Conservation (phyloP, 2,888 invertebrate genomes). For the Lathronympha strigana region DNA sequence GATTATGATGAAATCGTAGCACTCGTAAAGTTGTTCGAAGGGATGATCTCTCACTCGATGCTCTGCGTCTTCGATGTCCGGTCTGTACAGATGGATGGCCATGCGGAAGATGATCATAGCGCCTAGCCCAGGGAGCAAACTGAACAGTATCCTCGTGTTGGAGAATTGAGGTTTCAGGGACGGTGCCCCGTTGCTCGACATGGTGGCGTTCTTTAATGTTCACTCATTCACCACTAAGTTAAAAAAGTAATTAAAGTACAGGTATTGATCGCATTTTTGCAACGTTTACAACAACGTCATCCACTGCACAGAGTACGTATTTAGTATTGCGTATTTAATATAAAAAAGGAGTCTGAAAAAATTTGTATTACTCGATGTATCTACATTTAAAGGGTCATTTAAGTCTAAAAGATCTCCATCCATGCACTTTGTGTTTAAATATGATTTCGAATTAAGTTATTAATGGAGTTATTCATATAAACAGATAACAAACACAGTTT, state of each 20-base stretch:
- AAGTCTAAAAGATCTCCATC: too few species aligned
- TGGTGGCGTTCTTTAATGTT: conserved; percentile 45
- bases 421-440: too few species aligned
- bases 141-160: conserved; percentile 86
- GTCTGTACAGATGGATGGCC: conserved; percentile 86
- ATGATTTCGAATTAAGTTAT: too few species aligned
- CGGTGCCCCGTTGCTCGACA: conserved; percentile 59
- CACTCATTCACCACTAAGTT: conserved; percentile 47
- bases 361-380: too few species aligned
- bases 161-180: conserved; percentile 78
- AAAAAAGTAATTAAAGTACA: conserved; percentile 46
- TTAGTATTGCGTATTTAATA: too few species aligned
- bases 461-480: too few species aligned
- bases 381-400: too few species aligned
- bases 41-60: conserved; percentile 85
- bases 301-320: conserved; percentile 53
- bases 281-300: conserved; percentile 23
- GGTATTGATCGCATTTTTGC: conserved; percentile 28
- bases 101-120: conserved; percentile 86
- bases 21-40: conserved; percentile 79
- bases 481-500: too few species aligned
- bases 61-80: conserved; percentile 88
- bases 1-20: conserved; percentile 91
- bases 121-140: conserved; percentile 86
- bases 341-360: too few species aligned